Base-by-base conservation (phyloP, 2,113 vertebrate genomes). In the Nanorana parkeri region DNA sequence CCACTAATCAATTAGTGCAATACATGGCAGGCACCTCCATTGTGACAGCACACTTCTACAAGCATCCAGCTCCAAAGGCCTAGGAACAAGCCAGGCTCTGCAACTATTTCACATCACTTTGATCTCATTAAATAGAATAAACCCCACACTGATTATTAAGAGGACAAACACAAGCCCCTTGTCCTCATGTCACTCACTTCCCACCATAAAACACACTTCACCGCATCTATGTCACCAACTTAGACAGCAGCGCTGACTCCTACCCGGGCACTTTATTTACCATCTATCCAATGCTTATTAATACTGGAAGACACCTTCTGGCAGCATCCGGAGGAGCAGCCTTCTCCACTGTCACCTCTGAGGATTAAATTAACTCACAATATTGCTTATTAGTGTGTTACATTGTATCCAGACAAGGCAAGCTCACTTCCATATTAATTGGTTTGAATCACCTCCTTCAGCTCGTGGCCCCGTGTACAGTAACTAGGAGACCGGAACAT, bases 401-500 rank as follows among this genome's bases (percentile, higher is more conserved):
- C 65, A 71, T 32, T 58, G 55, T 47, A 60, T 68, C 54, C 36
- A 61, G 55, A 23, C 28, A 58, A 36, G 32, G 17, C 77, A 20
- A 16, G 17, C 28, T 16, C 47, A 52, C 11, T 23, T n/a, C 66
- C 24, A 60, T 68, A 68, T 56, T 68, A 68, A 79, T 68, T 79
- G 52, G 20, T 41, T 68, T 24, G 16, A 29, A 69, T 60, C 66
- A 69, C 65, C 29, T 58, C 66, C 26, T 69, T 19, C 54, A 69
- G 77, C 63, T 68, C 54, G 24, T 36, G 65, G 77, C 26, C 63
- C 77, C 77, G 16, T 67, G 52, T 68, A 78, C 65, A 69, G 52
- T 51, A 80, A 61, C 78, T n/a, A 61, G 78, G 78, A 47, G 67
- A 69, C 54, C 16, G 36, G 21, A 69, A 61, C 5, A 69, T 61